A percentile compares a stretch with the other conserved stretches of the same genome.
phyloP scores from a whole-genome alignment of 2,888 invertebrate genomes.

The Zaprionus bogoriensis region DNA sequence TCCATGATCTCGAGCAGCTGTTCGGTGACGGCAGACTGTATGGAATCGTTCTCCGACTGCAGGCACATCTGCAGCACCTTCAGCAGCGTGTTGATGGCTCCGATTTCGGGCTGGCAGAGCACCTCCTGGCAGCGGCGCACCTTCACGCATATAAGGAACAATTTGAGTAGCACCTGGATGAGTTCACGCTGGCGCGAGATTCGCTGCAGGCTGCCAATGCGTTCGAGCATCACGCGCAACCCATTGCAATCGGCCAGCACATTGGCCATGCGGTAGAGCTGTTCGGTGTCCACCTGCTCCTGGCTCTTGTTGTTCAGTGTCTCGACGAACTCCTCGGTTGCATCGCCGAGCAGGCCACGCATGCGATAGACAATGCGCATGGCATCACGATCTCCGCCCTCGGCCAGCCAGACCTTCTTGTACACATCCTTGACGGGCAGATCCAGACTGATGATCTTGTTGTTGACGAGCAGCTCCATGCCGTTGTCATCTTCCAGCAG shows the following conservation, averaged over 20 bases:
- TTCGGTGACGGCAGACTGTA: conserved; percentile 92
- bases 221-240: conserved; percentile 90
- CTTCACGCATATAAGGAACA: conserved; percentile 95
- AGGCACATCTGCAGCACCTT: conserved; percentile 91
- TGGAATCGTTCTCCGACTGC: conserved; percentile 86
- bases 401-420: conserved; percentile 92
- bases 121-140: conserved; percentile 94
- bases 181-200: conserved; percentile 94
- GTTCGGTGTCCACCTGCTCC: conserved; percentile 95
- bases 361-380: conserved; percentile 99
- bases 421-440: conserved; percentile 96
- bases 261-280: conserved; percentile 95
- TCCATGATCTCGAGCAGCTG: conserved; percentile 98
- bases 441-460: conserved; percentile 98
- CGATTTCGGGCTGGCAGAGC: conserved; percentile 92
- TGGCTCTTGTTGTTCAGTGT: conserved; percentile 93
- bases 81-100: conserved; percentile 91
- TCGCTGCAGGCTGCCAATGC: conserved; percentile 93
- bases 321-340: conserved; percentile 99
- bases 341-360: conserved; percentile 98
- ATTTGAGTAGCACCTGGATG: conserved; percentile 93
- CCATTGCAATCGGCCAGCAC: conserved; percentile 91
- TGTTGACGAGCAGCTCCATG: conserved; percentile 98
- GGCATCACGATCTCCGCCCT: conserved; percentile 95
- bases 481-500: conserved; percentile 98